phyloP scores from a whole-genome alignment of 2,113 vertebrate genomes.

The Mesitornis unicolor region DNA sequence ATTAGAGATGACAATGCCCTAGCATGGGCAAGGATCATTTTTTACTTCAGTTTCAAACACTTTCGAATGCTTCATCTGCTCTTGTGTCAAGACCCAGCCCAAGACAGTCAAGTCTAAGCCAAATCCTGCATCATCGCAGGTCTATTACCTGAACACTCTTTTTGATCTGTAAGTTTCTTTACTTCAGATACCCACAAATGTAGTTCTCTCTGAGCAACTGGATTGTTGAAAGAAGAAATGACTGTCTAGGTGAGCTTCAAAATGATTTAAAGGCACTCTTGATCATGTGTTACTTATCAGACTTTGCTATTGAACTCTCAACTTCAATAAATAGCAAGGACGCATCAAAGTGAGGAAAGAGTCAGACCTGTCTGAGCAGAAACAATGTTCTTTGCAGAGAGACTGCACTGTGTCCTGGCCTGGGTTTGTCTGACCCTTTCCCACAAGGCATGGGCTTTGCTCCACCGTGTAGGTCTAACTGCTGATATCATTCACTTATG shows the following conservation, averaged over 20 bases:
- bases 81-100: not conserved
- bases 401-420: not conserved
- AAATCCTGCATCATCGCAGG: not conserved
- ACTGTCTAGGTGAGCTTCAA: not conserved
- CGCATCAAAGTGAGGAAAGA: not conserved
- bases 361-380: not conserved
- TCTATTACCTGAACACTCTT: not conserved
- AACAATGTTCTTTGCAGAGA: not conserved
- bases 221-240: not conserved
- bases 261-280: not conserved
- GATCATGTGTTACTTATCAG: not conserved
- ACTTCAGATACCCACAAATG: not conserved
- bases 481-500: not conserved
- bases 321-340: not conserved
- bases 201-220: not conserved
- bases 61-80: not conserved
- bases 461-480: not conserved
- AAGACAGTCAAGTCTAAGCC: not conserved
- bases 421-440: not conserved
- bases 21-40: not conserved
- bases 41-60: not conserved
- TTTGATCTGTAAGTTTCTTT: not conserved
- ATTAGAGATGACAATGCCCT: not conserved
- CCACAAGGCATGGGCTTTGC: fast-evolving
- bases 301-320: not conserved